Base-by-base conservation (phyloP, 1,140 invertebrate genomes). In the Drosophila ambigua region DNA sequence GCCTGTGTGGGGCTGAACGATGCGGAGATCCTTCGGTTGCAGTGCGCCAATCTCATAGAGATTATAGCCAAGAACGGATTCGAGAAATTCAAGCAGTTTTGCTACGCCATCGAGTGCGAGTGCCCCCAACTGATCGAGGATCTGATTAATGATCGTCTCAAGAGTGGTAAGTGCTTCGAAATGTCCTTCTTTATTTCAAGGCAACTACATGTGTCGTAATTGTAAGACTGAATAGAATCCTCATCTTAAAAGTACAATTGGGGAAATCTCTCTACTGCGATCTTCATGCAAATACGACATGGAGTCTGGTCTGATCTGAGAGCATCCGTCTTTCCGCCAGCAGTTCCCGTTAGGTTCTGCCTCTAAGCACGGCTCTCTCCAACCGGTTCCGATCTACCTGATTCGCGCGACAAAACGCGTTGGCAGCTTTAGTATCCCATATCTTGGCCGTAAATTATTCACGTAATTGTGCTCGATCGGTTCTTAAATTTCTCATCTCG, bases 71-170 rank as follows among this genome's bases (percentile, higher is more conserved):
- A 93, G 50, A 93, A 92, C 73, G 93, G 93, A 31, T 93, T 94
- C 54, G 92, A 93, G 66, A 93, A 93, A 57, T 93, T 94, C 73
- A 92, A 93, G 53, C 92, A 93, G 77, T 93, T 94, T 69, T 94
- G 93, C 64, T 93, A 93, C 67, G 93, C 93, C 43, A 91, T 94
- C 59, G 93, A 93, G 61, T 92, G 92, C 55, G 93, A 93, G 73
- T 93, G 93, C 65, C 93, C 93, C 41, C 92, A 93, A 76, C 89
- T 94, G 61, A 91, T 94, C 51, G 93, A 93, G 72, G 92, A 93
- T 88, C 89, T 94, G 64, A 92, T 92, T 63, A 92, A 91, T 76
- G 91, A 92, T 91, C 91, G 91, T 64, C 82, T 90, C 5, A 92
- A 90, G 59, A 88, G 77, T 65, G 91, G 91, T 92, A 91, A 91